Evolutionary conservation across 2,888 invertebrate species (phyloP).

Genomic region (Drosophila subquinaria): DNA sequence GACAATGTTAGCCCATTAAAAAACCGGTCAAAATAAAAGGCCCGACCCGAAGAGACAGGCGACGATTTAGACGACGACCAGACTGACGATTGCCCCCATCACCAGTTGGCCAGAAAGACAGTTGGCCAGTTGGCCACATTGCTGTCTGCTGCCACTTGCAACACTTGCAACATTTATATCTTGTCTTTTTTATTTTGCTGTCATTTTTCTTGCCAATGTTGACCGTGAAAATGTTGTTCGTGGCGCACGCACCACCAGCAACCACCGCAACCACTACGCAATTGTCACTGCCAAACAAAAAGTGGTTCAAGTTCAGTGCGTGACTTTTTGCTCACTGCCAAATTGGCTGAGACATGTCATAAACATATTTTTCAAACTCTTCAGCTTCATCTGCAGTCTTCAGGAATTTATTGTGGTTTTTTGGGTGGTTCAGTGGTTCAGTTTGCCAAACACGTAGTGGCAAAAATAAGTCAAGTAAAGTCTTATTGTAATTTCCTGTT

Average conservation of each 20-base stretch:
- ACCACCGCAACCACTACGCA: constrained; percentile 40
- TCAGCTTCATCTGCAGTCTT: constrained; percentile 5
- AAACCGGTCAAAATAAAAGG: constrained; percentile 55
- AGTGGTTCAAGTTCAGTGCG: constrained; percentile 75
- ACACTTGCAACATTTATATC: constrained; percentile 44
- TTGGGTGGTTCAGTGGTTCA: neutral
- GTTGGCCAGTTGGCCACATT: constrained; percentile 55
- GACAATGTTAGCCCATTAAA: constrained; percentile 48
- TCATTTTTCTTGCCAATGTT: constrained; percentile 55
- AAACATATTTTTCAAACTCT: neutral
- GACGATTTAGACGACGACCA: constrained; percentile 7
- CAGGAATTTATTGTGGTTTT: neutral
- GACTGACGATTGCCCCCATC: constrained; percentile 40
- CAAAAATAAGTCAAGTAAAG: neutral
- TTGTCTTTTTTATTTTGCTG: constrained; percentile 22
- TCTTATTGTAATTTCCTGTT: constrained; percentile 54
- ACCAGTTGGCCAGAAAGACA: constrained; percentile 52
- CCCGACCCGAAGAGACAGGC: constrained; percentile 41
- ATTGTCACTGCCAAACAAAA: constrained; percentile 58
- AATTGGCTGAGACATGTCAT: constrained; percentile 11
- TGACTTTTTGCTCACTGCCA: constrained; percentile 49
- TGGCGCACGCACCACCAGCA: constrained; percentile 50
- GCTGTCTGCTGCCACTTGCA: constrained; percentile 64
- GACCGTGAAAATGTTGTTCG: constrained; percentile 68
- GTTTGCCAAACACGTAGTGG: constrained; percentile 38